phyloP scores from a whole-genome alignment of 2,888 invertebrate genomes.

The Stenodema calcarata region DNA sequence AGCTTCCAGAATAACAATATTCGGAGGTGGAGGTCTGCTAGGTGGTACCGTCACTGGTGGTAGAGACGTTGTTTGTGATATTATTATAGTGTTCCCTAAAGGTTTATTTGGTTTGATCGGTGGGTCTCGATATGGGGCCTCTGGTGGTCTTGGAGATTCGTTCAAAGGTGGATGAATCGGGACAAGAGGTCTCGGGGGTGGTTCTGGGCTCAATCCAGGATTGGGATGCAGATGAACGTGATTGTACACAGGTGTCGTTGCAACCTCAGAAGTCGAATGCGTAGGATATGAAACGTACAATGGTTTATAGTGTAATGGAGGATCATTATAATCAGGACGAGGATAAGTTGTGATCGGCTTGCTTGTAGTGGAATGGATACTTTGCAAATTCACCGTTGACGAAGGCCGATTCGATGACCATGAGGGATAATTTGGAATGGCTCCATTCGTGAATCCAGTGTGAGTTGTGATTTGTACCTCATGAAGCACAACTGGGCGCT shows the following conservation, averaged over 20 bases:
- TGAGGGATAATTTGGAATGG: neutral
- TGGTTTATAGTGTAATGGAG: conserved; percentile 2
- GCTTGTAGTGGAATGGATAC: neutral
- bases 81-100: conserved; percentile 44
- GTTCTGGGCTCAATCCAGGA: conserved; percentile 30
- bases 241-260: neutral
- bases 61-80: conserved; percentile 28
- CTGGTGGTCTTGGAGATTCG: conserved; percentile 34
- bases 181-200: conserved; percentile 26
- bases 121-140: conserved; percentile 43
- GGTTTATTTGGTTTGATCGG: conserved; percentile 38
- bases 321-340: neutral
- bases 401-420: neutral
- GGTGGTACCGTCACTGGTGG: conserved; percentile 32
- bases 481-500: neutral
- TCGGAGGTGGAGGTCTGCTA: conserved; percentile 49
- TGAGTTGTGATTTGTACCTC: conserved; percentile 16
- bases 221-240: conserved; percentile 16
- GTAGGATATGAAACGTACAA: conserved; percentile 7
- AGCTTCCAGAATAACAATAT: conserved; percentile 50
- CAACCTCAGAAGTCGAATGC: neutral
- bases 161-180: conserved; percentile 33
- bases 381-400: neutral
- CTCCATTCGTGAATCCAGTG: neutral
- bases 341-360: neutral